Evolutionary conservation across 2,888 invertebrate species (phyloP).

Genomic region (Campoplex capitator): DNA sequence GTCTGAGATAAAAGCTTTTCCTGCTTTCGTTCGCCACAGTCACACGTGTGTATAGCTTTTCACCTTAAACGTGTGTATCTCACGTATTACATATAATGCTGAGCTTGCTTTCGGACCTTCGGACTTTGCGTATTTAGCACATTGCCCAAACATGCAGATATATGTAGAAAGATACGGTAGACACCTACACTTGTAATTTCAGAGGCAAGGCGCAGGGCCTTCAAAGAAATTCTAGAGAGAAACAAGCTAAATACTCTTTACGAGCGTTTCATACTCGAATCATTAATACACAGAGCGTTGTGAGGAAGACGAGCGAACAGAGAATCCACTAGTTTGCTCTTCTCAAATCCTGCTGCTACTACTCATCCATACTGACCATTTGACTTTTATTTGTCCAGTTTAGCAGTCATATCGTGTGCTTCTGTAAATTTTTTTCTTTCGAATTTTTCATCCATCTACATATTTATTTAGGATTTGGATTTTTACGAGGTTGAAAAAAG

Average conservation of each 20-base stretch:
- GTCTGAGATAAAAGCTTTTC: constrained; percentile 80
- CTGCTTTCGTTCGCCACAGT: constrained; percentile 68
- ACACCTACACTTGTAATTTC: constrained; percentile 12
- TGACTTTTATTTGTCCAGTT: constrained; percentile 57
- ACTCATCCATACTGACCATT: constrained; percentile 7
- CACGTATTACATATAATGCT: constrained; percentile 28
- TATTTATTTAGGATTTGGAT: constrained; percentile 56
- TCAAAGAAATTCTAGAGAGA: constrained; percentile 79
- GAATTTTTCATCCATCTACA: constrained; percentile 36
- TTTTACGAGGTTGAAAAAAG: constrained; percentile 20
- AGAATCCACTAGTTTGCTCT: constrained; percentile 48
- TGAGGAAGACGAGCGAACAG: constrained; percentile 12
- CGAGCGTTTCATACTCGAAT: constrained; percentile 75
- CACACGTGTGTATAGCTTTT: not conserved
- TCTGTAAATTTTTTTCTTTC: constrained; percentile 23
- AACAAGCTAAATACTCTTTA: constrained; percentile 18
- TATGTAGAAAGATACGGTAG: not conserved
- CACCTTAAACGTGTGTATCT: not conserved
- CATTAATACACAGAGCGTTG: constrained; percentile 73
- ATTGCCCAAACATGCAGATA: constrained; percentile 49
- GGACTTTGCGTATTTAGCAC: constrained; percentile 78
- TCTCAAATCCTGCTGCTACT: constrained; percentile 36
- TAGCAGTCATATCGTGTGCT: constrained; percentile 14
- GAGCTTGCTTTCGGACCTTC: constrained; percentile 78
- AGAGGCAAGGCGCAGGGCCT: constrained; percentile 68